These are phyloP conservation scores for Drepana falcataria DNA, from an alignment of 2,888 invertebrate genomes.

Conservation along the genomic window DNA sequence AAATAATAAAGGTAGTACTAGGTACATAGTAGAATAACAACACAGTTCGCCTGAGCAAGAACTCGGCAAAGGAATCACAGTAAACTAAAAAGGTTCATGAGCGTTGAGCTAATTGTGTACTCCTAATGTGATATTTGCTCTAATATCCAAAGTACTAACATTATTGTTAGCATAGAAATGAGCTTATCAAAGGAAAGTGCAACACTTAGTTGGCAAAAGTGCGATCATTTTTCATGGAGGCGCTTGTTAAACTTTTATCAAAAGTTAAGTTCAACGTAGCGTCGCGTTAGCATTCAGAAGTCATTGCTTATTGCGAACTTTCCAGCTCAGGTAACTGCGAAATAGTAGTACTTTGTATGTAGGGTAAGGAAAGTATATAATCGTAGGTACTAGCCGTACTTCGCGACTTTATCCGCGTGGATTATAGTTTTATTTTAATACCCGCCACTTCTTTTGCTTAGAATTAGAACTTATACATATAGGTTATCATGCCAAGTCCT, in stretches of 20 bases:
- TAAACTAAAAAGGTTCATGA: not conserved
- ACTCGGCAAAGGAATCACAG: conserved; percentile 9
- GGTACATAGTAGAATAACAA: conserved; percentile 28
- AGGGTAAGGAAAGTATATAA: not conserved
- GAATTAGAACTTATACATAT: no score
- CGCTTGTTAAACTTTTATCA: conserved; percentile 44
- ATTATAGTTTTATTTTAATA: no score
- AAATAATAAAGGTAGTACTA: no score
- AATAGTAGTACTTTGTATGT: conserved; percentile 12
- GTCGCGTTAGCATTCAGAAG: conserved; percentile 54
- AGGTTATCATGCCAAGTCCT: no score
- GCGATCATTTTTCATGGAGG: conserved; percentile 30
- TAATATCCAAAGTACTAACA: conserved; percentile 3
- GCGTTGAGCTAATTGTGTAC: conserved; percentile 4
- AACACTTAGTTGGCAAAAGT: conserved; percentile 16
- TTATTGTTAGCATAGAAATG: conserved; percentile 9
- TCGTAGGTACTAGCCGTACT: no score
- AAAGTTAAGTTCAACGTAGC: conserved; percentile 42
- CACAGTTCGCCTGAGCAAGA: conserved; percentile 7
- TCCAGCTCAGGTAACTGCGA: conserved; percentile 28
- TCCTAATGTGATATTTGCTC: conserved; percentile 2
- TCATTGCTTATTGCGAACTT: conserved; percentile 56
- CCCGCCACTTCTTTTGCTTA: no score
- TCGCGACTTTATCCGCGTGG: no score
- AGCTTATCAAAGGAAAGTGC: conserved; percentile 14